These are phyloP conservation scores for Phylloscopus whistleri DNA, from an alignment of 2,113 vertebrate species.

Conservation along the genomic window DNA sequence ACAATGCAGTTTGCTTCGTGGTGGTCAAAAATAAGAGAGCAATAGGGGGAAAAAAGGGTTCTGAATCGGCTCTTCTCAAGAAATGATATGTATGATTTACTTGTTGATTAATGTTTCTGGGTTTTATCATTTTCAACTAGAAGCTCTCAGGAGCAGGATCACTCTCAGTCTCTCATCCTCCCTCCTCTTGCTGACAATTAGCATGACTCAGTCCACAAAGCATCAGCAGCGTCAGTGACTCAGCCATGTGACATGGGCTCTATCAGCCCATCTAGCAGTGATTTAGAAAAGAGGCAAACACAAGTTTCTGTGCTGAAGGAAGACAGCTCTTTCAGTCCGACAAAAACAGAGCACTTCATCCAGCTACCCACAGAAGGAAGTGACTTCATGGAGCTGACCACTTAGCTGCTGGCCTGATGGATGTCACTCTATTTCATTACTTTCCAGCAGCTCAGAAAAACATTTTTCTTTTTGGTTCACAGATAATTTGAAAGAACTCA, in stretches of 20 bases:
- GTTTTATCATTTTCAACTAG: neutral
- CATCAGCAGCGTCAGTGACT: neutral
- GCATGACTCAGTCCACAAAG: neutral
- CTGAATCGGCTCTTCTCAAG: neutral
- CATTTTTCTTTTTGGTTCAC: neutral
- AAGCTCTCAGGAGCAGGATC: neutral
- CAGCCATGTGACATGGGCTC: neutral
- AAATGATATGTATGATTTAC: accelerated
- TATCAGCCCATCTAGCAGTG: neutral
- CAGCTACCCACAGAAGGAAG: neutral
- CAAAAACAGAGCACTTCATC: neutral
- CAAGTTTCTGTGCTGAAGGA: neutral
- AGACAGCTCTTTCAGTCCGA: neutral
- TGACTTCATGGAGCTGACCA: neutral
- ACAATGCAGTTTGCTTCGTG: neutral
- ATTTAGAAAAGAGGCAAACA: neutral
- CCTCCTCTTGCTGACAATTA: neutral
- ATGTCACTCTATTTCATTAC: neutral
- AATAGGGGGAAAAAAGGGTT: neutral
- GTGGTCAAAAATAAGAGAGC: neutral
- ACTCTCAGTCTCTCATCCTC: neutral
- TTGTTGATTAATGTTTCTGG: neutral
- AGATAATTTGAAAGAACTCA: neutral
- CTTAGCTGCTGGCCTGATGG: neutral
- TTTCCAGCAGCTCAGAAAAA: neutral